Evolutionary conservation across 2,888 invertebrate species (phyloP), one percentile per base, ranked within the genome.

Genomic region (Aphrophora alni): DNA sequence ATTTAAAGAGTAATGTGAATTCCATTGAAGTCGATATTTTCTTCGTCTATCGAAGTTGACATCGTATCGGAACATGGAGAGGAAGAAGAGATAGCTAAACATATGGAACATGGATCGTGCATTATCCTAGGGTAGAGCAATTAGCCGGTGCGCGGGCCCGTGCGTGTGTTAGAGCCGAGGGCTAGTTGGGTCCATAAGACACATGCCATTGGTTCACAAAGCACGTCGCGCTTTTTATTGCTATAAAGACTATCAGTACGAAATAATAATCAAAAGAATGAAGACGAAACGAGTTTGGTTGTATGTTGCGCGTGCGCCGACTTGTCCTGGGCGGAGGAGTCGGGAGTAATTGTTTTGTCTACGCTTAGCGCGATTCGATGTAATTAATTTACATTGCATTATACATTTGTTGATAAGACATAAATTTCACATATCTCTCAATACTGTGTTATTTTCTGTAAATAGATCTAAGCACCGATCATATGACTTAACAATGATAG

Each of bases 191-290:
- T 21, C 59, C 59, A 59, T 59, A 59, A 59, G 59, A 59, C 59
- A 59, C 59, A 59, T 59, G 59, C 59, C 59, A 59, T 59, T 59
- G 59, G 59, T 21, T 59, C 59, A 21, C 59, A 59, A 59, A 21
- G 59, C 59, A 59, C 59, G 59, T 59, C n/a, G 21, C 59, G 21
- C 59, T 59, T 59, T 59, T 59, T 59, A 59, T 59, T 59, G 59
- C 59, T 59, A 59, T 59, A 59, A 59, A 59, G 59, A 59, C 59
- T 59, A 59, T 59, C 59, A 59, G 59, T 59, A 59, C 59, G 21
- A 59, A 59, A 59, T 59, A 59, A 59, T 59, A 59, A 59, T 59
- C 59, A 59, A 59, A 59, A 59, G 59, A 21, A 59, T 59, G 59
- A 59, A 59, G 59, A 59, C 59, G 21, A 59, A 59, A 59, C 59